Evolutionary conservation across 64 coral and sea anemone genomes (phyloP).

Genomic region (Stichodactyla helianthus): DNA sequence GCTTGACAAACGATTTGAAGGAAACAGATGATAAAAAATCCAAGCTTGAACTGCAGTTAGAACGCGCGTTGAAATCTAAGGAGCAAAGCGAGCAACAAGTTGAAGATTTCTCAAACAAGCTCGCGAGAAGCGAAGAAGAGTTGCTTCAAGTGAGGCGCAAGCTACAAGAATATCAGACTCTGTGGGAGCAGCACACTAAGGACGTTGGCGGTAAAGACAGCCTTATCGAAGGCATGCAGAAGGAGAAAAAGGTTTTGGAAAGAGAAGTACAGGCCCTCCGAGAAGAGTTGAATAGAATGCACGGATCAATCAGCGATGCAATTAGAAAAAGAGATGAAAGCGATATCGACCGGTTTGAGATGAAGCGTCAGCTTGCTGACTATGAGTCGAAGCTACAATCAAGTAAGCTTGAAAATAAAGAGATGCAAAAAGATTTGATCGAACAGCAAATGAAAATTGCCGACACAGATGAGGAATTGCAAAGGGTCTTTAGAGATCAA

Average conservation of each 20-base stretch:
- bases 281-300: conserved; percentile 64
- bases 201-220: conserved; percentile 68
- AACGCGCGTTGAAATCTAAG: conserved; percentile 68
- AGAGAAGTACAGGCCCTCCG: conserved; percentile 74
- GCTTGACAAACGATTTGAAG: conserved; percentile 40
- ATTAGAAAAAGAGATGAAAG: conserved; percentile 79
- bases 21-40: conserved; percentile 67
- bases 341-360: conserved; percentile 70
- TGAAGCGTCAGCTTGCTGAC: conserved; percentile 73
- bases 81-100: conserved; percentile 66
- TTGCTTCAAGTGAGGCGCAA: conserved; percentile 70
- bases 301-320: conserved; percentile 65
- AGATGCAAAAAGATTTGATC: conserved; percentile 93
- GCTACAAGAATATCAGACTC: conserved; percentile 76
- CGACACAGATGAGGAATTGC: conserved; percentile 71
- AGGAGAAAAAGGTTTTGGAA: conserved; percentile 76
- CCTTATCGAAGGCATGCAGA: conserved; percentile 75
- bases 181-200: conserved; percentile 76
- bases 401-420: conserved; percentile 80
- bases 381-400: conserved; percentile 70
- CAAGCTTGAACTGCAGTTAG: conserved; percentile 62
- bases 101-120: conserved; percentile 53
- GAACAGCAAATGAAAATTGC: conserved; percentile 76
- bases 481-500: conserved; percentile 71
- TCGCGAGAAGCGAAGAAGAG: conserved; percentile 80